phyloP scores from a whole-genome alignment of 2,888 invertebrate genomes.

The Stegophylla sp. region DNA sequence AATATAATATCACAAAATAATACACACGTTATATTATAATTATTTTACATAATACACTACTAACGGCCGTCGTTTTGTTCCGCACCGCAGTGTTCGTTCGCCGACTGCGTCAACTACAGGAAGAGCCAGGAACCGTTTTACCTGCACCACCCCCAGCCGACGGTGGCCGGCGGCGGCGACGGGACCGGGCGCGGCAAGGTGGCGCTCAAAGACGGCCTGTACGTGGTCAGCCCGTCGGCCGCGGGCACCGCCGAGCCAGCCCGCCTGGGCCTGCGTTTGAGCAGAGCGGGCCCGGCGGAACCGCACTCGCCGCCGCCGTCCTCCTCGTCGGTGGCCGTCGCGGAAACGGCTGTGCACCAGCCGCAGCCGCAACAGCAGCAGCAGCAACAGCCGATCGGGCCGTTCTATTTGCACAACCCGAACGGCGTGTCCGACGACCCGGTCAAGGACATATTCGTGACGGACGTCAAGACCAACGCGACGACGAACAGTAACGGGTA shows the following conservation, averaged over 20 bases:
- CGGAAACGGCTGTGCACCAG: slow-evolving; percentile 64
- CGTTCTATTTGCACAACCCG: slow-evolving; percentile 85
- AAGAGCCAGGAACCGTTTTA: slow-evolving; percentile 74
- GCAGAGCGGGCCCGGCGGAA: slow-evolving; percentile 64
- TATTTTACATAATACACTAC: no score
- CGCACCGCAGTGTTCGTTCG: slow-evolving; percentile 67
- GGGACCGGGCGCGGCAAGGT: slow-evolving; percentile 46
- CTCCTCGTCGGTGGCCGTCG: neutral
- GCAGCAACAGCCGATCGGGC: slow-evolving; percentile 70
- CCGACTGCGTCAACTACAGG: slow-evolving; percentile 68
- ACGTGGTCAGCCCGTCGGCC: slow-evolving; percentile 78
- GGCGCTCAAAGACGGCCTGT: slow-evolving; percentile 74
- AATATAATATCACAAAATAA: no score
- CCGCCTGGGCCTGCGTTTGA: slow-evolving; percentile 63
- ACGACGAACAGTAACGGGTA: slow-evolving; percentile 56
- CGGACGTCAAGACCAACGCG: slow-evolving; percentile 46
- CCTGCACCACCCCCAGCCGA: slow-evolving; percentile 78
- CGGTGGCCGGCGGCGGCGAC: slow-evolving; percentile 65
- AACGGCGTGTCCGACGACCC: slow-evolving; percentile 80
- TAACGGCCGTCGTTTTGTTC: no score
- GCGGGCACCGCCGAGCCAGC: no score
- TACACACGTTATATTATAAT: no score
- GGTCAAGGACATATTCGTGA: slow-evolving; percentile 79
- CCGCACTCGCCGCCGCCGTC: neutral
- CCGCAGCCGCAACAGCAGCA: slow-evolving; percentile 66